Evolutionary conservation across 2,797 vertebrate species (phyloP), one percentile per base, ranked within the genome.

Genomic region (Okamejei kenojei): DNA sequence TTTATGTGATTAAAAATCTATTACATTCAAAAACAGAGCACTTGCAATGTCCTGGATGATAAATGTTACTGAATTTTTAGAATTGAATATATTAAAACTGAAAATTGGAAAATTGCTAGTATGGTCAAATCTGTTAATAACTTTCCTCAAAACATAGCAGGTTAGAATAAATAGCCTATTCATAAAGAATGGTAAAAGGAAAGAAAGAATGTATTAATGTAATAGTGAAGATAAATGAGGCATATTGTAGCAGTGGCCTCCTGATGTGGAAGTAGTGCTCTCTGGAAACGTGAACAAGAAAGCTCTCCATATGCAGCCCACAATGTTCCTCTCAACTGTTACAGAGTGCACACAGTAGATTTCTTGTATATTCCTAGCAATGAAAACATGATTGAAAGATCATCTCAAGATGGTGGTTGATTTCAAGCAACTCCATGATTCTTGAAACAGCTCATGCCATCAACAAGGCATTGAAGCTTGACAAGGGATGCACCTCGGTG

Each of bases 1-100:
- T 19, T 68, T n/a, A 35, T 88, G 84, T 88, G 84, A 88, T 88
- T 88, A 88, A 88, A 88, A 68, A 88, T 88, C 65, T 68, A 68
- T 88, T 88, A 88, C 84, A 88, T 65, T 88, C 84, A 68, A 88
- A 88, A 68, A 32, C 63, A 68, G 61, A 68, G n/a, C 84, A 65
- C 61, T 35, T 65, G n/a, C 32, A 88, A 88, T 68, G 84, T 63
- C 63, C 61, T 65, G 84, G 84, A 88, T 35, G 84, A 88, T 88
- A 88, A 88, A 88, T 88, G 63, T 45, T 88, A 88, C 11, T 17
- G 84, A n/a, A 65, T 45, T 80, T 79, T 35, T 88, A 86, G 54
- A 88, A 88, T 35, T 68, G 61, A 68, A 35, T 88, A 88, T 63
- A 68, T 88, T 88, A 68, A 88, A 88, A 88, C 63, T 88, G 63